Percentiles rank a stretch among this genome's conserved stretches.
Evolutionary conservation across 2,113 vertebrate species (phyloP).

Genomic region (Agelaius phoeniceus): DNA sequence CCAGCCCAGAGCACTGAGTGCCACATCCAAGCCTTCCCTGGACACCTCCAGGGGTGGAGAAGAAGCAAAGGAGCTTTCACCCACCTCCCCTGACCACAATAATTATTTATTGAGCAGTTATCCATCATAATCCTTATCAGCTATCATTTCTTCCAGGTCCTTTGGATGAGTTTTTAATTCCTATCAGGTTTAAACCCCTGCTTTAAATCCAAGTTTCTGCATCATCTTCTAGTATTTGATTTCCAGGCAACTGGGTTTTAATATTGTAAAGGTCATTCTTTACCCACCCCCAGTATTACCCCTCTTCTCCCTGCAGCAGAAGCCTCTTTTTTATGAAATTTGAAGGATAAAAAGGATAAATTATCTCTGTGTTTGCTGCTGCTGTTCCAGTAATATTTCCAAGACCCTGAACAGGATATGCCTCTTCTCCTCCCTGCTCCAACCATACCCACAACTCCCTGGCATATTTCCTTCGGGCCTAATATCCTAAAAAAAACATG

Average conservation of each 20-base stretch:
- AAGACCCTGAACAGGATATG: not conserved
- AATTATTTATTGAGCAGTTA: not conserved
- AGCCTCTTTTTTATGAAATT: not conserved
- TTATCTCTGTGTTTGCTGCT: not conserved
- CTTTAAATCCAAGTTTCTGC: not conserved
- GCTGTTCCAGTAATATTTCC: not conserved
- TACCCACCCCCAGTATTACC: accelerated
- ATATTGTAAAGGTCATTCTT: not conserved
- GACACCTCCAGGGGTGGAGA: not conserved
- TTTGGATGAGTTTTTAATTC: not conserved
- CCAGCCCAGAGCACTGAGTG: not conserved
- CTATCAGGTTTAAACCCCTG: not conserved
- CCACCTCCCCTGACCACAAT: not conserved
- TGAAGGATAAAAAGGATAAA: not conserved
- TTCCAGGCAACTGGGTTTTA: not conserved
- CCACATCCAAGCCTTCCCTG: not conserved
- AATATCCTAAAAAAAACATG: not conserved
- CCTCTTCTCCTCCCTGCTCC: not conserved
- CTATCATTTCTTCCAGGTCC: not conserved
- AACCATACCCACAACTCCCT: not conserved
- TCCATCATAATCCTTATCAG: not conserved
- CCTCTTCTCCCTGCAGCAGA: not conserved
- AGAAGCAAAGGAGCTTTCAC: not conserved
- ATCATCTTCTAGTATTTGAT: not conserved
- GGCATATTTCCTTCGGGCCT: not conserved